These are phyloP conservation scores for Stenotaenia linearis DNA, from an alignment of 2,888 invertebrate genomes.

Conservation along the genomic window DNA sequence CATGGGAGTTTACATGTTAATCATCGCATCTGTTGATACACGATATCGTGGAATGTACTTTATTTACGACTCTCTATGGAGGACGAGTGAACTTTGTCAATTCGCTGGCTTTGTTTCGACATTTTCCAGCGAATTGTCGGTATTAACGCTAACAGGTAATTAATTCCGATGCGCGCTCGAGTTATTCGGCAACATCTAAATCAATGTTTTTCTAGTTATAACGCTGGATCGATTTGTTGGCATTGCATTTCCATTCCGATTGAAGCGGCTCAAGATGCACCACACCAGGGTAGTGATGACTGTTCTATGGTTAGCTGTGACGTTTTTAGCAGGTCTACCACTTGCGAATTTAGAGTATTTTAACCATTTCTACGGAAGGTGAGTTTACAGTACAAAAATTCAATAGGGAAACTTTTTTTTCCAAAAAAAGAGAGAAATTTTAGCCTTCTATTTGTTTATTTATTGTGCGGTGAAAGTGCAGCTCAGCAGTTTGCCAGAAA, in stretches of 20 bases:
- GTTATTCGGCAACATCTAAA: background rate
- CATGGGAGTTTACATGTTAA: slow-evolving; percentile 47
- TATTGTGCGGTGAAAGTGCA: no score
- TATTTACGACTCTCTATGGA: slow-evolving; percentile 45
- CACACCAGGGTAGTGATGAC: slow-evolving; percentile 44
- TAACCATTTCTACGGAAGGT: slow-evolving; percentile 51
- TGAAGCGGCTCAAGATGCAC: slow-evolving; percentile 43
- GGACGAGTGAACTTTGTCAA: slow-evolving; percentile 44
- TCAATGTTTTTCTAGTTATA: slow-evolving; percentile 42
- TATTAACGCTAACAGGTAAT: slow-evolving; percentile 46
- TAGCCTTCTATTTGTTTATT: no score
- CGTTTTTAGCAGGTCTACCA: slow-evolving; percentile 45
- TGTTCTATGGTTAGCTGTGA: slow-evolving; percentile 45
- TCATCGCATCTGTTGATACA: slow-evolving; percentile 46
- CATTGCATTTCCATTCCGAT: slow-evolving; percentile 47
- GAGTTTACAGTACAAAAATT: no score
- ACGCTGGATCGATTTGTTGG: slow-evolving; percentile 47
- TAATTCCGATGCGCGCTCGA: background rate
- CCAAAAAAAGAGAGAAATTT: no score
- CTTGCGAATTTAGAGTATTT: slow-evolving; percentile 48
- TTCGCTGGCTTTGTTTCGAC: slow-evolving; percentile 47
- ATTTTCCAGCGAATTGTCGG: slow-evolving; percentile 47
- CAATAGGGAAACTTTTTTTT: no score
- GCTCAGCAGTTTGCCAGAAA: no score
- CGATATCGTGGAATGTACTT: slow-evolving; percentile 50